A percentile compares a stretch with the other conserved stretches of the same genome.
phyloP scores from a whole-genome alignment of 1,140 invertebrate genomes.

The Dendroctonus ponderosae region DNA sequence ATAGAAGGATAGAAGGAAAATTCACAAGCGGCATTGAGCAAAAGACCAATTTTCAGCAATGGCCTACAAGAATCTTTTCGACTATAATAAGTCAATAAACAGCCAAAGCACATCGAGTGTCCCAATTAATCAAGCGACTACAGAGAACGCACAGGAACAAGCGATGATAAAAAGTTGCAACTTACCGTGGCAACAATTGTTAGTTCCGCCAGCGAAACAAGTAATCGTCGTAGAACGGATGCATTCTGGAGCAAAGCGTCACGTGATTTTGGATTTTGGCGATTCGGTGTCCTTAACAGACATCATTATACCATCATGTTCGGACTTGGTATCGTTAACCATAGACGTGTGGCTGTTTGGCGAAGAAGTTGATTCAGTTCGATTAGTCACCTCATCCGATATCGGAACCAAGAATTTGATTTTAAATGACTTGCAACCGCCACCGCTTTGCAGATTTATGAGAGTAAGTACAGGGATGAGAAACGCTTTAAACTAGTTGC shows the following conservation, averaged over 20 bases:
- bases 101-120: slow-evolving; percentile 10
- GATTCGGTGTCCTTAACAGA: slow-evolving; percentile 82
- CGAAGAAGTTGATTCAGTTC: slow-evolving; percentile 78
- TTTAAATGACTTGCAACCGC: slow-evolving; percentile 83
- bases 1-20: no score
- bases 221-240: slow-evolving; percentile 87
- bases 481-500: not conserved
- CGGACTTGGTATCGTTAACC: slow-evolving; percentile 80
- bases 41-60: slow-evolving; percentile 2
- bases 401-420: slow-evolving; percentile 81
- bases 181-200: slow-evolving; percentile 47
- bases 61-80: slow-evolving; percentile 24
- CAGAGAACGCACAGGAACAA: not conserved
- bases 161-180: slow-evolving; percentile 25
- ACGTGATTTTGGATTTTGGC: slow-evolving; percentile 89
- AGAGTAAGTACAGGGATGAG: slow-evolving; percentile 62
- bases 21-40: not conserved
- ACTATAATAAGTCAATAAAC: slow-evolving; percentile 3
- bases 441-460: slow-evolving; percentile 82
- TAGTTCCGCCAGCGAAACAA: slow-evolving; percentile 46
- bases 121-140: not conserved
- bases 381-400: slow-evolving; percentile 82
- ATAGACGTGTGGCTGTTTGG: slow-evolving; percentile 86
- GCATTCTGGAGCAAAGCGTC: slow-evolving; percentile 83
- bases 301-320: slow-evolving; percentile 81